Base-by-base conservation (phyloP, 2,888 invertebrate genomes). In the Himalopsyche kuldschensis region DNA sequence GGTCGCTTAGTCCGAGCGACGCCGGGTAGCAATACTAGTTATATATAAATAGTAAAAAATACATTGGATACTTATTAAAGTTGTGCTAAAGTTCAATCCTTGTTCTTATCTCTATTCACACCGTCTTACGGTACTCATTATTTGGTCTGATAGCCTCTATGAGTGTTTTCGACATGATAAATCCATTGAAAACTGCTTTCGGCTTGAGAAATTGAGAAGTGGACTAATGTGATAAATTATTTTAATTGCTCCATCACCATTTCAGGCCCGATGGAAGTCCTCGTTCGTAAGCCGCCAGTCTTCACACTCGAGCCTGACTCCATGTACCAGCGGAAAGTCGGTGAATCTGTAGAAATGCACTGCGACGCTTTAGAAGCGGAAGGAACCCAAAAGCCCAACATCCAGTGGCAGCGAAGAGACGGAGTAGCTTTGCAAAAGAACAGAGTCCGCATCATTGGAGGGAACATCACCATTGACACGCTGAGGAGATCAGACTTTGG, bases 311-410 rank as follows among this genome's bases (percentile, higher is more conserved):
- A 97, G 90, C 99, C 98, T 10, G 96, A 97, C 89, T 94, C 96
- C 80, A 94, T 97, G 91, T 99, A 99, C 92, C 97, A 98, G 91
- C 94, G 96, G 88, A 97, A 97, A 91, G 94, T 95, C 79, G 97
- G 97, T 55, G 97, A 97, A 88, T 95, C 96, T 75, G 97, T 98
- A 30, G 97, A 97, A 89, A 97, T 99, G 96, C 96, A 97, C 88
- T 99, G 99, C 91, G 97, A 97, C 87, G 98, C 98, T 79, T 95
- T 95, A 87, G 97, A 97, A 90, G 96, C 97, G 80, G 97, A 97
- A 89, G 97, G 97, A 87, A 97, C 97, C 75, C 97, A 97, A 90
- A 96, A 96, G 88, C 97, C 97, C 31, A 95, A 94, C 87, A 96
- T 98, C 88, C 95, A 95, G 88, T 99, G 98, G 98, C 95, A 96